Conservation (phyloP, 2,888 invertebrate species). For the Andricus curvator region DNA sequence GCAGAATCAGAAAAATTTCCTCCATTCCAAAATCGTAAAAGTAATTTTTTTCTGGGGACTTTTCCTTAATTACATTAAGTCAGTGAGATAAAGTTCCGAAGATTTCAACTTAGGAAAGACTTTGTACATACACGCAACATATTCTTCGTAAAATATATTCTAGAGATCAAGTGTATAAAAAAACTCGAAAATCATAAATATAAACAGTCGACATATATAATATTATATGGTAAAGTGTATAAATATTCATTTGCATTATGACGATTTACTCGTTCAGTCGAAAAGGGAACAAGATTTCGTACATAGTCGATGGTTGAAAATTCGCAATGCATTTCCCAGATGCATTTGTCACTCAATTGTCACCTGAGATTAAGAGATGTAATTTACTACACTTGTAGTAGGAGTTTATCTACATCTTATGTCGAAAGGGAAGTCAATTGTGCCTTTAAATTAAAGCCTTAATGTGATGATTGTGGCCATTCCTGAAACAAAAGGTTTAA, state of each 20-base stretch:
- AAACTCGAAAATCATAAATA: slow-evolving; percentile 12
- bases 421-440: background rate
- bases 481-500: slow-evolving; percentile 66
- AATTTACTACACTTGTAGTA: background rate
- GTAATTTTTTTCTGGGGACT: background rate
- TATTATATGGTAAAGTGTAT: slow-evolving; percentile 18
- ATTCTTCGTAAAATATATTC: background rate
- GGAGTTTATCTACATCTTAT: background rate
- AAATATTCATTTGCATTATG: slow-evolving; percentile 21
- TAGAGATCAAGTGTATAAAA: background rate
- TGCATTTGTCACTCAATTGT: background rate
- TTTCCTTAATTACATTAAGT: background rate
- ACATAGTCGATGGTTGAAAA: slow-evolving; percentile 9
- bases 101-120: background rate
- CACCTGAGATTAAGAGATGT: slow-evolving; percentile 18
- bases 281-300: slow-evolving; percentile 1
- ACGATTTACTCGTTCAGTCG: slow-evolving; percentile 31
- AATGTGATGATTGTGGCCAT: slow-evolving; percentile 76
- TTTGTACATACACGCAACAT: slow-evolving; percentile 18
- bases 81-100: background rate
- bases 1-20: background rate
- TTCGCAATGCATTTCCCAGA: background rate
- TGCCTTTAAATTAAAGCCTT: slow-evolving; percentile 63
- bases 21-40: background rate
- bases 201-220: slow-evolving; percentile 16